A percentile compares a stretch with the other conserved stretches of the same genome.
These are phyloP conservation scores for Sebastes iracundus DNA, from an alignment of 2,797 vertebrate genomes.

Conservation along the genomic window DNA sequence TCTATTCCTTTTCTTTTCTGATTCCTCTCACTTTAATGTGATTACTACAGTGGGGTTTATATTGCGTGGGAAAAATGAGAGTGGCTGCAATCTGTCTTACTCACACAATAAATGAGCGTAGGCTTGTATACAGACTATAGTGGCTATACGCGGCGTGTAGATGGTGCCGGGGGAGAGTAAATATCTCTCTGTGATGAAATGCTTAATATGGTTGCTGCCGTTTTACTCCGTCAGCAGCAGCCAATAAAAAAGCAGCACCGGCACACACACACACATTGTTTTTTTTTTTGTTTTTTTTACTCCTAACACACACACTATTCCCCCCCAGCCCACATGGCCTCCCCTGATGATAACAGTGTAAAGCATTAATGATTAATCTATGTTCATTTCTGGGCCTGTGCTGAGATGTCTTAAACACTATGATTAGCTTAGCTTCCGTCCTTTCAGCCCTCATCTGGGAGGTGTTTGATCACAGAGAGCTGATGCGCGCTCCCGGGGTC, in stretches of 20 bases:
- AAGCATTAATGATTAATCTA: slow-evolving; percentile 65
- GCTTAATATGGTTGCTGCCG: slow-evolving; percentile 38
- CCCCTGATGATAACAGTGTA: slow-evolving; percentile 44
- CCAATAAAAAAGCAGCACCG: slow-evolving; percentile 32
- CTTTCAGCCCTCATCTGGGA: slow-evolving; percentile 67
- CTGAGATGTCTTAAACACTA: slow-evolving; percentile 61
- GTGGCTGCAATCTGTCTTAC: slow-evolving; percentile 20
- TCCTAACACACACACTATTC: not conserved
- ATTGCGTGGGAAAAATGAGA: slow-evolving; percentile 14
- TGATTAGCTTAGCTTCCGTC: slow-evolving; percentile 72
- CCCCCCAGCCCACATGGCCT: slow-evolving; percentile 17
- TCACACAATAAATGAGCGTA: not conserved
- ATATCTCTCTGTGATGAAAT: slow-evolving; percentile 51
- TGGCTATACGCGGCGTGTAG: not conserved
- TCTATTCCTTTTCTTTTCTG: not conserved
- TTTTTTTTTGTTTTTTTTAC: not conserved
- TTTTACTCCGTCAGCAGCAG: slow-evolving; percentile 38
- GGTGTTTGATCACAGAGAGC: slow-evolving; percentile 73
- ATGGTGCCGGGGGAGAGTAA: slow-evolving; percentile 12
- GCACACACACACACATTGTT: not conserved
- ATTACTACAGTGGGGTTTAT: slow-evolving; percentile 27
- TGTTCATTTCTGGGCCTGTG: slow-evolving; percentile 49
- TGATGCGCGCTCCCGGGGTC: slow-evolving; percentile 1
- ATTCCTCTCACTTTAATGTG: slow-evolving; percentile 29
- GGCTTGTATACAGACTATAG: not conserved